Evolutionary conservation across 2,888 invertebrate genomes (phyloP).

Genomic region (Clitarchus hookeri): DNA sequence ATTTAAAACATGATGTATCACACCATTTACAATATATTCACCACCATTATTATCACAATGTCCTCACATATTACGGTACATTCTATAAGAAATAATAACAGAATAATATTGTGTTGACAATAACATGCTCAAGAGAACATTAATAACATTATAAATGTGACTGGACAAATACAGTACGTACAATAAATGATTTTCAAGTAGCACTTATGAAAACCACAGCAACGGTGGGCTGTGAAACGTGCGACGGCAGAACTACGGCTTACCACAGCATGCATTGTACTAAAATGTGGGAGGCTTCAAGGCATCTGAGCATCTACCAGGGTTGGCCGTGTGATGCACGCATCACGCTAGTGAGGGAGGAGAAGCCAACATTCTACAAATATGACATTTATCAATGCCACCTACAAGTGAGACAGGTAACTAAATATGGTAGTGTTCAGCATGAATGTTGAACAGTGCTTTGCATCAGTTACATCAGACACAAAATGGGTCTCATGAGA

Average conservation of each 20-base stretch:
- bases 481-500: not conserved
- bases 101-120: not conserved
- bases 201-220: no score
- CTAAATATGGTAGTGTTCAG: not conserved
- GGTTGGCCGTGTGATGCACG: not conserved
- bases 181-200: not conserved
- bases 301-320: not conserved
- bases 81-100: conserved; percentile 8
- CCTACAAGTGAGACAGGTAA: not conserved
- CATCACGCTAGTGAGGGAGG: no score
- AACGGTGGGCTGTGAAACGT: no score
- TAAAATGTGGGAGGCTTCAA: not conserved
- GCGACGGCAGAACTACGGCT: no score
- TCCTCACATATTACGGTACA: not conserved
- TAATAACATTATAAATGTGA: not conserved
- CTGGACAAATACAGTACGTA: not conserved
- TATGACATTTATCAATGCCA: no score
- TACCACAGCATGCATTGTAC: not conserved
- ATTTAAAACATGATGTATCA: not conserved
- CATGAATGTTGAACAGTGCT: not conserved
- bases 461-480: not conserved
- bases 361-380: no score
- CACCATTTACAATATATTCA: conserved; percentile 23
- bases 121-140: not conserved
- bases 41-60: conserved; percentile 20